Conservation (phyloP, 2,888 invertebrate species). For the Drosophila infuscata region DNA sequence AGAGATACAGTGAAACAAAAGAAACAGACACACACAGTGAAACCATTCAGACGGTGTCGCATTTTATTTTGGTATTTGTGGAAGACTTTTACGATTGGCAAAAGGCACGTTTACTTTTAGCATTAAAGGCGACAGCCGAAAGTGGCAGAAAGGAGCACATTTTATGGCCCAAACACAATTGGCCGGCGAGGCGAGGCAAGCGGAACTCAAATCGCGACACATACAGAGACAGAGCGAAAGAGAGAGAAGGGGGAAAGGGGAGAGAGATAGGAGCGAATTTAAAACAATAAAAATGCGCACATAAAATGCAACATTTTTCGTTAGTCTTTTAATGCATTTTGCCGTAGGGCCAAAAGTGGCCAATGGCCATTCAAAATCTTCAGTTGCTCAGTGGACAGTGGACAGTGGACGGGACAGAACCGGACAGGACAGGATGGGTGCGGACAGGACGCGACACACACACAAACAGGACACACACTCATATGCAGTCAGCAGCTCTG, state of each 20-base stretch:
- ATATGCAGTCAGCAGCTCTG: slow-evolving; percentile 27
- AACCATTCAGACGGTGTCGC: slow-evolving; percentile 1
- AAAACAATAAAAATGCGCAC: slow-evolving; percentile 72
- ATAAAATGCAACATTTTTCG: slow-evolving; percentile 66
- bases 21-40: background rate
- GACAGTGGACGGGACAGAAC: slow-evolving; percentile 1
- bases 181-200: background rate
- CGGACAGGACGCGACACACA: background rate
- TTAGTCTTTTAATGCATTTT: slow-evolving; percentile 52
- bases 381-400: slow-evolving; percentile 8
- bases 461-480: background rate
- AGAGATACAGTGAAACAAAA: background rate
- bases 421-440: background rate
- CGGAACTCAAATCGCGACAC: background rate
- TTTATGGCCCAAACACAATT: slow-evolving; percentile 37
- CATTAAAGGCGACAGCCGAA: slow-evolving; percentile 52
- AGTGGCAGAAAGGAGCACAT: slow-evolving; percentile 20
- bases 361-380: slow-evolving; percentile 66
- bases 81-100: slow-evolving; percentile 64
- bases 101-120: slow-evolving; percentile 73
- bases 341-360: slow-evolving; percentile 56
- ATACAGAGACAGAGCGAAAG: slow-evolving; percentile 1
- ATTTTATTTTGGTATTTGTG: slow-evolving; percentile 23
- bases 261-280: slow-evolving; percentile 40
- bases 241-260: background rate